Evolutionary conservation across 2,113 vertebrate species (phyloP), one percentile per base, ranked within the genome.

Genomic region (Marmota monax): DNA sequence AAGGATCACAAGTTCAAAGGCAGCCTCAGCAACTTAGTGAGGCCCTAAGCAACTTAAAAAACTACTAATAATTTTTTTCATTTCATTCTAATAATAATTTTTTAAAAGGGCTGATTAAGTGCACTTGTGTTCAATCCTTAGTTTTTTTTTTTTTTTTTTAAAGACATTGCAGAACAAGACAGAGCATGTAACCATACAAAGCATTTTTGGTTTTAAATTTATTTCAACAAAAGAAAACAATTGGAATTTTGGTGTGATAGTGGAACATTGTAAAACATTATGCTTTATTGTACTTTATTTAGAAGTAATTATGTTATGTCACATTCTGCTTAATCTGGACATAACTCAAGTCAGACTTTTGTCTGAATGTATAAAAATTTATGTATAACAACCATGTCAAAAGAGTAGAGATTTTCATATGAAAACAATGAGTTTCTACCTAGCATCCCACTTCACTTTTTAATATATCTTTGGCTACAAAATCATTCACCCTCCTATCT

Each of bases 381-480:
- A 67, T 84, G 94, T 90, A 90, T 79, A 86, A 93, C 65, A 92
- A 84, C 9, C 42, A 58, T 39, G 42, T 42, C n/a, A 93, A 51
- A 63, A 67, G 61, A 53, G 51, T 67, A 37, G 45, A 88, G 13
- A 80, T 86, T 90, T 84, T 72, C 53, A 65, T 92, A 72, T 51
- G 23, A 78, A 78, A 87, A 73, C 45, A 34, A 58, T 84, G 27
- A 67, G 37, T 96, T 94, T 73, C 58, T 88, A 84, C 18, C 25
- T 34, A 79, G 23, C 73, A 93, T 42, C 18, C 84, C 74, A 77
- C 32, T 61, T 90, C 23, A 87, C 37, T 56, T 84, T 93, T 79
- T 77, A 92, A 86, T 86, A 87, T 73, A 95, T 77, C 84, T 90
- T 48, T 27, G 63, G n/a, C 16, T 32, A 48, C 73, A 45, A 78